Evolutionary conservation across 2,113 vertebrate genomes (phyloP), one percentile per base, ranked within the genome.

Genomic region (Sinocyclocheilus anshuiensis): DNA sequence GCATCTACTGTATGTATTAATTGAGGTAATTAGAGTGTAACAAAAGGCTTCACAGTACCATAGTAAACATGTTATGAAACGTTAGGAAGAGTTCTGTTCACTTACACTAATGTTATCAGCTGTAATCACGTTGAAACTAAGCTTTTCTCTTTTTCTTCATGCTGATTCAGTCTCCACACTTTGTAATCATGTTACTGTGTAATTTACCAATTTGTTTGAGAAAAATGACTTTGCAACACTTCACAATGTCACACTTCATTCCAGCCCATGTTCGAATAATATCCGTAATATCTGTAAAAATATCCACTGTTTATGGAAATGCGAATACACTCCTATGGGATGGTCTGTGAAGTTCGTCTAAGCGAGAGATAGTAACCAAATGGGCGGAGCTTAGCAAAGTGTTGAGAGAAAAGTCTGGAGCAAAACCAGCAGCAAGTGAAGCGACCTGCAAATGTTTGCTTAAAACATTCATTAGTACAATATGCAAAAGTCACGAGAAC

Each of bases 101-200:
- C 63, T 65, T 6, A 6, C 59, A 24, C n/a, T 4, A 61, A 61
- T 63, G n/a, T 5, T 63, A 63, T 65, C 61, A 15, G 24, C 11
- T 29, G 63, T 65, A 29, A 65, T 65, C 24, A 65, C 63, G 1
- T 6, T 67, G 26, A 67, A 67, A 67, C 0, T 2, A 67, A 39
- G 33, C 33, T 39, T 71, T 36, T 71, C 33, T 71, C 33, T 29
- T 13, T 42, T 42, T 1, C 33, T 71, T 5, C 63, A 15, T 29
- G 24, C 24, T 65, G n/a, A 65, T 29, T 65, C 63, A 65, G 4
- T 71, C 55, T 59, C 0, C 33, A 71, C 67, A 39, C 67, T 18
- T 36, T 74, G 9, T 36, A 74, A 74, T 74, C 67, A 71, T 1
- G 33, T 71, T 71, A 71, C 67, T 71, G 67, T 71, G 67, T 71